These are phyloP conservation scores for Pseudopipra pipra DNA, from an alignment of 2,113 vertebrate species.

Conservation along the genomic window DNA sequence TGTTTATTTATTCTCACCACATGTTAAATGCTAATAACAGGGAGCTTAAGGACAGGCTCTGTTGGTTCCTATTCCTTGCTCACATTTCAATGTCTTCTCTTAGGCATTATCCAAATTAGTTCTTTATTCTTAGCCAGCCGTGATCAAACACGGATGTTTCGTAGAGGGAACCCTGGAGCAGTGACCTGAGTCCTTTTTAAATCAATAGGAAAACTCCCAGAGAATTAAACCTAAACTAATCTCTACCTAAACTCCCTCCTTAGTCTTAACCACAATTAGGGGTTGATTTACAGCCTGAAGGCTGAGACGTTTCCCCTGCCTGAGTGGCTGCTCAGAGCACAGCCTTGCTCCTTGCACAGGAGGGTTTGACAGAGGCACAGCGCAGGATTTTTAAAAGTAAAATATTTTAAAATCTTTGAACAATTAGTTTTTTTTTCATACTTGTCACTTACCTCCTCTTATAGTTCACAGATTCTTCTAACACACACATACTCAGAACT, in stretches of 20 bases:
- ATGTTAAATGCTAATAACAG: background rate
- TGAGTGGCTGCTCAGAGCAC: background rate
- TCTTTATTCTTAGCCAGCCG: background rate
- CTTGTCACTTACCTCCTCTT: background rate
- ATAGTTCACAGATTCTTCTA: background rate
- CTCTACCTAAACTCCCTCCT: background rate
- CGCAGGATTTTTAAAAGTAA: rapidly evolving
- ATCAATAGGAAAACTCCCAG: background rate
- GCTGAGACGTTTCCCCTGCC: background rate
- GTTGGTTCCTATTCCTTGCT: background rate
- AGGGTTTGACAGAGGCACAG: too few species aligned
- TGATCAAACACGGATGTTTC: background rate
- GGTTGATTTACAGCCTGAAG: background rate
- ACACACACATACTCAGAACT: background rate
- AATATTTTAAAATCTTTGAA: background rate
- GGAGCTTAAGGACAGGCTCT: background rate
- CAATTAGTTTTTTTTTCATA: background rate
- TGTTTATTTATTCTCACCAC: background rate
- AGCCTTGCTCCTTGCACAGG: background rate
- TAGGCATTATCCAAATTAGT: background rate
- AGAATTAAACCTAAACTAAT: background rate
- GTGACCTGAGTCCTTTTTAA: slow-evolving; percentile 13
- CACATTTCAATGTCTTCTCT: background rate
- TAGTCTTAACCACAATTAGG: background rate
- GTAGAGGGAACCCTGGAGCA: background rate